Conservation (phyloP, 2,797 vertebrate species). For the Sebastes minor region DNA sequence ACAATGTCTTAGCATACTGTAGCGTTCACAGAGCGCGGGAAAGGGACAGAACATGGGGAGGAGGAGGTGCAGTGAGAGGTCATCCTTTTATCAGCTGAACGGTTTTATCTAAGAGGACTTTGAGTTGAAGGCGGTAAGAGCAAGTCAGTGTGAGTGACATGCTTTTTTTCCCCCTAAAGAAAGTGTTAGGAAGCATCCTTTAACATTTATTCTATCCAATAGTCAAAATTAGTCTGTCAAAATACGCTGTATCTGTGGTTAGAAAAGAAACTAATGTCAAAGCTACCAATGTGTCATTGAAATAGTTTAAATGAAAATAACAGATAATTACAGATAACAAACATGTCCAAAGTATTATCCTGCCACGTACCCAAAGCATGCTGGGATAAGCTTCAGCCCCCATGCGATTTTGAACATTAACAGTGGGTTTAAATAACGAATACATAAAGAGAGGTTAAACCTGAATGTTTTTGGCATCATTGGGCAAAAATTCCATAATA, state of each 20-base stretch:
- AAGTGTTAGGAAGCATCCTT: not conserved
- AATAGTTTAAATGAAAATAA: not conserved
- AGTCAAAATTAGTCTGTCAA: not conserved
- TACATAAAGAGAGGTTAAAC: too few relatives aligned
- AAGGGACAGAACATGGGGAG: not conserved
- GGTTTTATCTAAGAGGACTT: not conserved
- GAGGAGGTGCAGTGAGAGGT: constrained; percentile 21
- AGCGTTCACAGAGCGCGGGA: constrained; percentile 53
- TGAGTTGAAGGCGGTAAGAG: not conserved
- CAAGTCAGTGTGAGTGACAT: not conserved
- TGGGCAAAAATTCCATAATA: too few relatives aligned
- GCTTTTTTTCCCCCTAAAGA: not conserved
- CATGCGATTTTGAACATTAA: not conserved
- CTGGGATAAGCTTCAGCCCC: not conserved
- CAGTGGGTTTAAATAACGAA: not conserved
- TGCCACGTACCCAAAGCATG: not conserved
- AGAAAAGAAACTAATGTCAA: not conserved
- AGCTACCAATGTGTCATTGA: not conserved
- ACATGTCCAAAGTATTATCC: not conserved
- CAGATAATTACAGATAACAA: not conserved
- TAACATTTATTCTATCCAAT: not conserved
- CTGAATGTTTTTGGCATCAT: too few relatives aligned
- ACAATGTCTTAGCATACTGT: constrained; percentile 7
- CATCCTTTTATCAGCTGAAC: constrained; percentile 16
- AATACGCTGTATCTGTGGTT: not conserved